Percentiles rank a stretch among this genome's conserved stretches.
These are phyloP conservation scores for Ornithorhynchus anatinus DNA, from an alignment of 2,113 vertebrate species.

Conservation along the genomic window DNA sequence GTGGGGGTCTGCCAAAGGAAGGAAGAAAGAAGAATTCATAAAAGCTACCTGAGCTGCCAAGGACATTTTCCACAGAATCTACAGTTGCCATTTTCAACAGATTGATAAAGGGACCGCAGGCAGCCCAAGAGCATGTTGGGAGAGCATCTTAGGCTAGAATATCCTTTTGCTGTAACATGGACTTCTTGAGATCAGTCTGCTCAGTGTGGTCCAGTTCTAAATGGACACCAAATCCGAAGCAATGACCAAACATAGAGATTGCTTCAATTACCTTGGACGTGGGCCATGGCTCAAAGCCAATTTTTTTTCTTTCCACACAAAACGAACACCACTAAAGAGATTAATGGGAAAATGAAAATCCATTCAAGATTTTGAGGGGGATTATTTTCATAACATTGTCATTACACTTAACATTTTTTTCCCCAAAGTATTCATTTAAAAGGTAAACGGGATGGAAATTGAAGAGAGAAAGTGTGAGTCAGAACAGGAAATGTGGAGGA, in stretches of 20 bases:
- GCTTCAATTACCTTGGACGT: background rate
- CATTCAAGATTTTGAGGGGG: background rate
- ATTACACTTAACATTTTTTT: background rate
- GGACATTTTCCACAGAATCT: constrained; percentile 1
- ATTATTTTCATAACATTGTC: constrained; percentile 37
- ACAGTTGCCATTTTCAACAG: background rate
- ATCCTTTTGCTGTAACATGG: background rate
- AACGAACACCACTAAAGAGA: background rate
- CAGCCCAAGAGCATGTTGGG: background rate
- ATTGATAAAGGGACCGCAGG: background rate
- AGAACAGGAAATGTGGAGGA: constrained; percentile 1
- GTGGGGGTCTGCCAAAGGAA: background rate
- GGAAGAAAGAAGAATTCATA: background rate
- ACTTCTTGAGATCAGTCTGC: background rate
- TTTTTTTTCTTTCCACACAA: constrained; percentile 13
- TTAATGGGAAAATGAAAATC: constrained; percentile 42
- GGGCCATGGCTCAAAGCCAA: background rate
- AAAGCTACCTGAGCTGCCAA: constrained; percentile 4
- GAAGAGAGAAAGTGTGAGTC: constrained; percentile 66
- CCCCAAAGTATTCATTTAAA: constrained; percentile 21
- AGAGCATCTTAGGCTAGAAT: background rate
- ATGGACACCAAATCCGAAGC: background rate
- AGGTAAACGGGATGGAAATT: constrained; percentile 50
- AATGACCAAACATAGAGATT: background rate
- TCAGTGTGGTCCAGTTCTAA: background rate